Evolutionary conservation across 2,888 invertebrate species (phyloP).

Genomic region (Callosobruchus maculatus): DNA sequence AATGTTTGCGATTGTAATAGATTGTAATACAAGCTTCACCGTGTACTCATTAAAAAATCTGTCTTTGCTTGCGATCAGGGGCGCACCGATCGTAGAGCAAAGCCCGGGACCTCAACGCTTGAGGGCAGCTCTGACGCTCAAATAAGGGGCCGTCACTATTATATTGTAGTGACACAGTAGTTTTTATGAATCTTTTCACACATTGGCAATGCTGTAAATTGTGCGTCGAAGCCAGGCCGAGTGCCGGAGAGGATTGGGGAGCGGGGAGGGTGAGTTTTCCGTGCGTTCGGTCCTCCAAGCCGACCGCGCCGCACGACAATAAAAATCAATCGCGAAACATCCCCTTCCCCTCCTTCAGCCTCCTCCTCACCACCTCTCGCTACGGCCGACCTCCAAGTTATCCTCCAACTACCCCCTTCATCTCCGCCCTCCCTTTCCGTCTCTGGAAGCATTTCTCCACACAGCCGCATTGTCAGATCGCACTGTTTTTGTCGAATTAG

Average conservation of each 20-base stretch:
- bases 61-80: too few relatives aligned
- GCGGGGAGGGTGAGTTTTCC: constrained; percentile 13
- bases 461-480: not conserved
- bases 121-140: too few relatives aligned
- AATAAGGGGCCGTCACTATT: too few relatives aligned
- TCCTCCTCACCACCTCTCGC: constrained; percentile 13
- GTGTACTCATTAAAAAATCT: too few relatives aligned
- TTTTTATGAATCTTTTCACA: not conserved
- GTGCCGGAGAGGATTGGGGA: constrained; percentile 8
- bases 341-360: constrained; percentile 19
- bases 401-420: not conserved
- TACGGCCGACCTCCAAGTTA: constrained; percentile 4
- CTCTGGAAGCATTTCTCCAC: not conserved
- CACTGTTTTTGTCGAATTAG: not conserved
- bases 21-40: too few relatives aligned
- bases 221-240: not conserved
- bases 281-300: constrained; percentile 9
- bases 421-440: not conserved
- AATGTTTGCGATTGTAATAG: too few relatives aligned
- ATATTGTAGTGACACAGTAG: too few relatives aligned
- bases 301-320: constrained; percentile 33
- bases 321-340: constrained; percentile 45
- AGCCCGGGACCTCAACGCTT: too few relatives aligned
- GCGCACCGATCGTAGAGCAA: too few relatives aligned
- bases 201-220: not conserved